Base-by-base conservation (phyloP, 1,140 invertebrate species). In the Nasonia giraulti region DNA sequence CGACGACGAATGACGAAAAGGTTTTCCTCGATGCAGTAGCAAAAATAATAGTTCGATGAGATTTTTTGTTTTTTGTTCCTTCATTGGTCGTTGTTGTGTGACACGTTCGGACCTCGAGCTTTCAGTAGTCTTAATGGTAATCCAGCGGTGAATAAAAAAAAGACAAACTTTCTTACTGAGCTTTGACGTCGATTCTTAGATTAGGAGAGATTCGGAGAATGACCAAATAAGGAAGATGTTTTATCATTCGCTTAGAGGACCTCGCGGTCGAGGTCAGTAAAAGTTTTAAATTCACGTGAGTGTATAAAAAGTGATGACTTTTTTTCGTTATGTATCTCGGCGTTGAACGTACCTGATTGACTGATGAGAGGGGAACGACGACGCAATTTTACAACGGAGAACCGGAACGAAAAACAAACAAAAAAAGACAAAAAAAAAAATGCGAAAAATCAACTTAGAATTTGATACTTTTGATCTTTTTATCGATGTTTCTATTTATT, bases 291-390 rank as follows among this genome's bases (percentile, higher is more conserved):
- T 62, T 62, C 78, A 78, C 40, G 27, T 78, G 40, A 74, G 75
- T 76, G n/a, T 80, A 20, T 7, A 74, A 80, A n/a, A 62, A 17
- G 17, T 62, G 11, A 10, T 79, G 23, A 31, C 10, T 80, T 81
- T 78, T 11, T 82, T 80, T 88, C 87, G 83, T 87, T 88, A 87
- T 82, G 89, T 89, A 88, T 89, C 88, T 89, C 87, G 89, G 89
- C 89, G 91, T 92, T 91, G 89, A 91, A 91, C 88, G 91, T 91
- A 92, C 91, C 90, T 92, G 91, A 92, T 88, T 88, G 89, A 91
- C 89, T 91, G 88, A 91, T 87, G 90, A 89, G 80, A 87, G 81
- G 75, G 79, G 73, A 85, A 82, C 31, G 47, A 78, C 68, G 76
- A 62, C 55, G 55, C 55, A 62, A 37, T 85, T 40, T 83, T 76